Percentiles rank a stretch among this genome's conserved stretches.
phyloP scores from a whole-genome alignment of 2,888 invertebrate genomes.

The Clitarchus hookeri region DNA sequence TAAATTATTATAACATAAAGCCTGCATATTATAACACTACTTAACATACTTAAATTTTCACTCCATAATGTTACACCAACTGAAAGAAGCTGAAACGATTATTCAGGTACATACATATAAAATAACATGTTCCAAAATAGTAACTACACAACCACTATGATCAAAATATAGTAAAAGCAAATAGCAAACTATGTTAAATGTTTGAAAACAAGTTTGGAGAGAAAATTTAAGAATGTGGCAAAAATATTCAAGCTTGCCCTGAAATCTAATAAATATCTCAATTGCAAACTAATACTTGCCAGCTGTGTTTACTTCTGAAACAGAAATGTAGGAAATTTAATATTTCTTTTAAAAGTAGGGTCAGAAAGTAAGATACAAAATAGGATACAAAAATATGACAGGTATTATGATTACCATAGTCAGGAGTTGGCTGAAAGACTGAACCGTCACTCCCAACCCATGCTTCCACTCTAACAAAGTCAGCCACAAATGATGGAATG shows the following conservation, averaged over 20 bases:
- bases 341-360: not conserved
- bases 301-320: not conserved
- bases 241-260: no score
- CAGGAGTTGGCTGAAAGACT: conserved; percentile 70
- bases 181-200: no score
- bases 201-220: no score
- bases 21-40: not conserved
- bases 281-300: no score
- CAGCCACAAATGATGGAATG: conserved; percentile 87
- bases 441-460: conserved; percentile 70
- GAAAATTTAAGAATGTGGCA: no score
- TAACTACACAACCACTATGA: no score
- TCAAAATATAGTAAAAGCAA: no score
- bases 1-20: not conserved
- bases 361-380: not conserved
- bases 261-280: no score
- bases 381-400: conserved; percentile 11
- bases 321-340: not conserved
- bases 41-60: not conserved
- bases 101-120: no score
- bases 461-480: conserved; percentile 87
- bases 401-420: conserved; percentile 67
- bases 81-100: not conserved
- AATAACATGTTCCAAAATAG: no score
- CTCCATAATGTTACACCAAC: not conserved